Percentiles rank a stretch among this genome's conserved stretches.
These are phyloP conservation scores for Eulemur coronatus DNA, from an alignment of 2,797 vertebrate species.

Conservation along the genomic window DNA sequence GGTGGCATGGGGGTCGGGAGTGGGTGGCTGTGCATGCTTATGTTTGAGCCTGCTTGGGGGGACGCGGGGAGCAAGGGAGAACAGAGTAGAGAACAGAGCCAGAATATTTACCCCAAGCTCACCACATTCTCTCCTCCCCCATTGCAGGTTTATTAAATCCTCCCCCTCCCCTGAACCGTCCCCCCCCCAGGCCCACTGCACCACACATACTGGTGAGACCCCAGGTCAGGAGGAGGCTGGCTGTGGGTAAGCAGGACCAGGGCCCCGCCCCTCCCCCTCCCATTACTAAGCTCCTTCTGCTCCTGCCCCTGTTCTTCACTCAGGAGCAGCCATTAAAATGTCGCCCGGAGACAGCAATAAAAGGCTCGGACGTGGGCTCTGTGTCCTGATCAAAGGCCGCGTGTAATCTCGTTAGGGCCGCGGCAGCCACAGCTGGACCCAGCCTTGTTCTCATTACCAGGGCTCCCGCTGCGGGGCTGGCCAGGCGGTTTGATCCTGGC, in stretches of 20 bases:
- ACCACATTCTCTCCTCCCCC: background rate
- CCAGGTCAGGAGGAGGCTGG: constrained; percentile 29
- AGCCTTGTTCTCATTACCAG: constrained; percentile 90
- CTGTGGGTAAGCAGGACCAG: constrained; percentile 63
- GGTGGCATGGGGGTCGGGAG: constrained; percentile 41
- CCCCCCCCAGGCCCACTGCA: background rate
- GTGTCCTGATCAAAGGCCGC: constrained; percentile 98
- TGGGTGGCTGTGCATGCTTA: background rate
- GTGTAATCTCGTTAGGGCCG: constrained; percentile 96
- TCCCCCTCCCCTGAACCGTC: background rate
- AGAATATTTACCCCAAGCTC: background rate
- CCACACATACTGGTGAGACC: constrained; percentile 35
- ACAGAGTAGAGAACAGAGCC: background rate
- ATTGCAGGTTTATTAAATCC: background rate
- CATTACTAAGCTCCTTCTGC: constrained; percentile 85
- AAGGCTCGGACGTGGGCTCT: constrained; percentile 90
- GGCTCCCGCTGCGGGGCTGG: constrained; percentile 78
- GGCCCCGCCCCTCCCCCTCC: constrained; percentile 76
- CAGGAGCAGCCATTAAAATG: constrained; percentile 95
- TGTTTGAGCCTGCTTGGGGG: background rate
- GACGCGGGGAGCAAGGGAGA: background rate
- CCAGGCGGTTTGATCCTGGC: constrained; percentile 78
- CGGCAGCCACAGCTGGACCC: constrained; percentile 89
- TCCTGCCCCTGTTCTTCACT: constrained; percentile 86
- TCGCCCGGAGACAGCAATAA: constrained; percentile 98